Evolutionary conservation across 2,888 invertebrate genomes (phyloP).

Genomic region (Stenodema calcarata): DNA sequence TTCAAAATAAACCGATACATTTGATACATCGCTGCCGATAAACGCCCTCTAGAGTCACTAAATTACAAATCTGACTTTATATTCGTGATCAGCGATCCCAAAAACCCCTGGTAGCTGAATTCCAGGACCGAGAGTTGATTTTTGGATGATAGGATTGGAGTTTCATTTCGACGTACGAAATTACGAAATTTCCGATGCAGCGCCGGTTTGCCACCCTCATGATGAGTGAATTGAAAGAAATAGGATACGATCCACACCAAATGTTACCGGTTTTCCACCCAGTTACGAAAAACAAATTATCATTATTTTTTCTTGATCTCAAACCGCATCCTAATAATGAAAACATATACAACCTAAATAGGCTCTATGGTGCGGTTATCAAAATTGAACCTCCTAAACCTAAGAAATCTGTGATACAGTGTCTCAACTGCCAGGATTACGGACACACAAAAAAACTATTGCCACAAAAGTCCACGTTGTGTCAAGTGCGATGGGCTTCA

Average conservation of each 20-base stretch:
- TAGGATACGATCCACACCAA: neutral
- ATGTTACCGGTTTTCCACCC: conserved; percentile 17
- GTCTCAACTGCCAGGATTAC: too few species aligned
- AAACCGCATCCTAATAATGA: neutral
- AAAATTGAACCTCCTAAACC: conserved; percentile 36
- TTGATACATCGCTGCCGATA: too few species aligned
- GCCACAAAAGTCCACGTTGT: neutral
- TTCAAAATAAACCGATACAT: too few species aligned
- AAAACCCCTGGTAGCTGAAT: too few species aligned
- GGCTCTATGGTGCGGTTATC: conserved; percentile 12
- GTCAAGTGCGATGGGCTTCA: too few species aligned
- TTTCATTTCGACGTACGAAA: too few species aligned
- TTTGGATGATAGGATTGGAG: too few species aligned
- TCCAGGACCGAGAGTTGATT: too few species aligned
- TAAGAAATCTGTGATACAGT: neutral
- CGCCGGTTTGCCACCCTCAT: neutral
- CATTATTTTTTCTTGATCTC: conserved; percentile 21
- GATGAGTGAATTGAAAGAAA: conserved; percentile 10
- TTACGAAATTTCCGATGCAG: too few species aligned
- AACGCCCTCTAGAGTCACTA: too few species aligned
- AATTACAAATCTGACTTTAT: too few species aligned
- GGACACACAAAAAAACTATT: neutral
- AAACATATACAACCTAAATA: neutral
- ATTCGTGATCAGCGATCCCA: too few species aligned
- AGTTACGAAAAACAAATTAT: conserved; percentile 16